These are phyloP conservation scores for Lasioglossum villosulum DNA, from an alignment of 2,888 invertebrate genomes.

Conservation along the genomic window DNA sequence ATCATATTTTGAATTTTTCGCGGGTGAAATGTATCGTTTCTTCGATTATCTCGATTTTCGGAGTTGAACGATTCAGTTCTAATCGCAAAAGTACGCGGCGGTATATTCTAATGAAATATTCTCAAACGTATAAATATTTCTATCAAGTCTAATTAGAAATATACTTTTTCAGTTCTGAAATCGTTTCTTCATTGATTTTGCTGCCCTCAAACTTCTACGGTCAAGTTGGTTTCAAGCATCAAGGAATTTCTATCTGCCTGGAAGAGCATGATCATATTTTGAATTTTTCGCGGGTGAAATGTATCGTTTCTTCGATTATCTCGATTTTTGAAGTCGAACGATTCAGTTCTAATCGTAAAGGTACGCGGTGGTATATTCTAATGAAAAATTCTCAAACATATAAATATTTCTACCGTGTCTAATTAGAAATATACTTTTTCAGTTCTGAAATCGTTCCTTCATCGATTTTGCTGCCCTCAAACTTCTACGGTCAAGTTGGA, in stretches of 20 bases:
- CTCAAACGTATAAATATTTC: neutral
- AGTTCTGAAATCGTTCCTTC: neutral
- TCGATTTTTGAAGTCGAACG: neutral
- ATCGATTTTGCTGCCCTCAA: conserved; percentile 9
- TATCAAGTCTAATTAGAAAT: neutral
- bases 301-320: neutral
- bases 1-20: too few relatives aligned
- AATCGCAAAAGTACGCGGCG: neutral
- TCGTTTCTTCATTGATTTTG: neutral
- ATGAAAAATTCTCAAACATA: neutral
- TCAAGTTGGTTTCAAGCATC: conserved; percentile 30
- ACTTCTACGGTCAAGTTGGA: conserved; percentile 22
- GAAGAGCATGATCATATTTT: neutral
- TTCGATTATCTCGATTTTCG: neutral
- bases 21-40: neutral
- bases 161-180: neutral
- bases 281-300: neutral
- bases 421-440: conserved; percentile 6
- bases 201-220: conserved; percentile 21
- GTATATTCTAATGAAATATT: neutral
- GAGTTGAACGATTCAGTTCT: neutral
- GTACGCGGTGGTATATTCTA: neutral
- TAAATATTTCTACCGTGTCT: neutral
- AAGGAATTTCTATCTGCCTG: conserved; percentile 58
- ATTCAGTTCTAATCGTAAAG: neutral